phyloP scores from a whole-genome alignment of 2,113 vertebrate genomes.

The Strix aluco region DNA sequence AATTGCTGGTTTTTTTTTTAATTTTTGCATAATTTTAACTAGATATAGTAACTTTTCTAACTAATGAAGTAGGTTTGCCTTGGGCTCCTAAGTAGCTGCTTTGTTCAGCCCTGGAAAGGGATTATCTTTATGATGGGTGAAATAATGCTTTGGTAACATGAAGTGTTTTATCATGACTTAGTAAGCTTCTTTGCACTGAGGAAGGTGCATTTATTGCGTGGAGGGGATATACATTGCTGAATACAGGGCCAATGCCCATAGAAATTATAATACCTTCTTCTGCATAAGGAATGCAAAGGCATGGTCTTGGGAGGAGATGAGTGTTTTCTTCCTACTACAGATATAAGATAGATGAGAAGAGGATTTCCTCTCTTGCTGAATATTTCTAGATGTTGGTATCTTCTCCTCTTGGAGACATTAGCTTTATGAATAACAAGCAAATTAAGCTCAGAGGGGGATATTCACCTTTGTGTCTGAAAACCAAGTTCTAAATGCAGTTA shows the following conservation, averaged over 20 bases:
- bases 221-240: neutral
- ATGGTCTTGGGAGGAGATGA: neutral
- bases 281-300: neutral
- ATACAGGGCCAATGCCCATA: neutral
- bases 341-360: neutral
- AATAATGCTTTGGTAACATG: neutral
- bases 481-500: neutral
- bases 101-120: neutral
- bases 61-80: neutral
- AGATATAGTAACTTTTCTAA: neutral
- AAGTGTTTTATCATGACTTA: neutral
- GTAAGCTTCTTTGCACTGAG: neutral
- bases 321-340: neutral
- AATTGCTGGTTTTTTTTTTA: neutral
- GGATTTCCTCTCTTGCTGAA: neutral
- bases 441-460: neutral
- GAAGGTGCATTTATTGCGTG: neutral
- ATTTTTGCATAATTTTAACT: neutral
- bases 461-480: neutral
- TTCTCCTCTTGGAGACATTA: neutral
- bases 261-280: neutral
- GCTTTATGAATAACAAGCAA: neutral
- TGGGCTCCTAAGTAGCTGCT: neutral
- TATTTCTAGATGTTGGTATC: neutral
- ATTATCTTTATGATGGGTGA: neutral